These are phyloP conservation scores for Nephrotoma flavescens DNA, from an alignment of 2,888 invertebrate genomes.

Conservation along the genomic window DNA sequence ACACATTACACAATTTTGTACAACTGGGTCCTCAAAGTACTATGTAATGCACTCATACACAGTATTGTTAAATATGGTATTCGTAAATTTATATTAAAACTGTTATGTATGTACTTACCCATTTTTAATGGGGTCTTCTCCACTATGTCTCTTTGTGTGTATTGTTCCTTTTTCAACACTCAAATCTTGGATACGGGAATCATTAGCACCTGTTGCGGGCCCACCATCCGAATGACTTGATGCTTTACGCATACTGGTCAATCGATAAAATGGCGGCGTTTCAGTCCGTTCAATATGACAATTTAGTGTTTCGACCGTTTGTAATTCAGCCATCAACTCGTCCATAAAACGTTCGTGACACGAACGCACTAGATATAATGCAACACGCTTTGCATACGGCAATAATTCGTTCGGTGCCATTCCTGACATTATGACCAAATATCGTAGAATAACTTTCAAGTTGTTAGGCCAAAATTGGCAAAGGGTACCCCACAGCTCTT, in stretches of 20 bases:
- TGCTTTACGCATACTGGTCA: slow-evolving; percentile 82
- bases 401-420: slow-evolving; percentile 93
- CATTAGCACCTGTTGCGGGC: slow-evolving; percentile 30
- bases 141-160: slow-evolving; percentile 88
- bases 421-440: slow-evolving; percentile 89
- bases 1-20: neutral
- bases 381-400: slow-evolving; percentile 87
- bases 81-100: neutral
- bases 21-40: too few species aligned
- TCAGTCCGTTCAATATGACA: slow-evolving; percentile 93
- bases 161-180: slow-evolving; percentile 86
- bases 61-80: too few species aligned
- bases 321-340: slow-evolving; percentile 94
- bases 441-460: slow-evolving; percentile 88
- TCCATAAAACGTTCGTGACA: slow-evolving; percentile 86
- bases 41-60: too few species aligned
- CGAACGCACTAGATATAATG: slow-evolving; percentile 81
- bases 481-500: slow-evolving; percentile 90
- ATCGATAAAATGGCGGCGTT: slow-evolving; percentile 93
- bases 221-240: slow-evolving; percentile 64
- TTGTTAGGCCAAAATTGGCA: slow-evolving; percentile 96
- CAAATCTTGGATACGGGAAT: slow-evolving; percentile 31
- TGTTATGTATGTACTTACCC: slow-evolving; percentile 34
- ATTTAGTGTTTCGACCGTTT: slow-evolving; percentile 92
- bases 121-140: slow-evolving; percentile 71